Evolutionary conservation across 2,888 invertebrate species (phyloP).

Genomic region (Catocala nupta): DNA sequence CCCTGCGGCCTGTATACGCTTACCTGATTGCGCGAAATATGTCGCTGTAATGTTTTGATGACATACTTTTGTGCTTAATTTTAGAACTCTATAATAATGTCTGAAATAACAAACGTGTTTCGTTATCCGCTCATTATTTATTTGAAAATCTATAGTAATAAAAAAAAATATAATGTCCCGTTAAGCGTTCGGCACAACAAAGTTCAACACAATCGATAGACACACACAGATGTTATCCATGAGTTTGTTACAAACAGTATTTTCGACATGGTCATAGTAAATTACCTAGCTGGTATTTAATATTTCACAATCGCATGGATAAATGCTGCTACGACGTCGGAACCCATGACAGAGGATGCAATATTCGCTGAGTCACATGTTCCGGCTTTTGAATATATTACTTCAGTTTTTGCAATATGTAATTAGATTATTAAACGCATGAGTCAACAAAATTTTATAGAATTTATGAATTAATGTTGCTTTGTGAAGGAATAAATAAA

Average conservation of each 20-base stretch:
- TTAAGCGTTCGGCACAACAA: not conserved
- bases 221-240: not conserved
- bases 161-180: not conserved
- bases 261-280: not conserved
- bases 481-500: conserved; percentile 21
- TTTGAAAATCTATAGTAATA: too few species aligned
- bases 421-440: conserved; percentile 4
- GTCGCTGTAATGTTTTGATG: conserved; percentile 25
- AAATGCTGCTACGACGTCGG: too few species aligned
- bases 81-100: not conserved
- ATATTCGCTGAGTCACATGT: conserved; percentile 12
- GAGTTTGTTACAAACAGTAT: conserved; percentile 2
- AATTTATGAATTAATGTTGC: conserved; percentile 19
- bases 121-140: too few species aligned
- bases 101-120: too few species aligned
- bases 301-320: too few species aligned
- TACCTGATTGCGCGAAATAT: conserved; percentile 36
- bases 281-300: not conserved
- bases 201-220: not conserved
- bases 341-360: too few species aligned
- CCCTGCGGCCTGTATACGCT: conserved; percentile 21
- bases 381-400: conserved; percentile 16
- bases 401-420: conserved; percentile 24
- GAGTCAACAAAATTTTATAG: conserved; percentile 32
- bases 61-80: conserved; percentile 7